Evolutionary conservation across 2,113 vertebrate genomes (phyloP), one percentile per base, ranked within the genome.

Genomic region (Numenius arquata): DNA sequence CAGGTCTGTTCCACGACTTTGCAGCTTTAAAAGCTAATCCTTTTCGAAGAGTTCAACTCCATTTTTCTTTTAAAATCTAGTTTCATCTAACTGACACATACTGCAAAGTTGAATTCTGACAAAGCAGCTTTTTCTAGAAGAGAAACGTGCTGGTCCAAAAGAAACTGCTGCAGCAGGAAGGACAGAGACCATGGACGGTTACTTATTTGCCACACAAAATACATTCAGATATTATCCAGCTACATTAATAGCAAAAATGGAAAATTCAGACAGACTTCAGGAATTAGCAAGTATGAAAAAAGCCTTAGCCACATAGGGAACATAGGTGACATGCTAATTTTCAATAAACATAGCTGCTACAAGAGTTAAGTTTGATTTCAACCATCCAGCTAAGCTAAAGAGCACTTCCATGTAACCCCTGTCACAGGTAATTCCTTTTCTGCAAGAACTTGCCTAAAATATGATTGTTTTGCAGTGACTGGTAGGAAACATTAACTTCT

Each of bases 251-350:
- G 3, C 12, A 48, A 45, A 83, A 93, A 5, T 12, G 12, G 74
- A 30, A 76, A 63, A 43, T 41, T 36, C 61, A 70, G 81, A 41
- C 15, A 34, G 22, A 26, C 19, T 48, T 30, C 32, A 84, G 52
- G 50, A 72, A 78, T 62, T 5, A 79, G 26, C 13, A 58, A 86
- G 41, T 27, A 27, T 2, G 5, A 43, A 45, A 56, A 83, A 22
- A 26, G 11, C 52, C 36, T 58, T 23, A 68, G 47, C 63, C 13
- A 14, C 2, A 9, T 1, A 15, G 22, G n/a, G 52, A 89, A 5
- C 32, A 26, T 0, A 40, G 19, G n/a, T 6, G 2, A 59, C 19
- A 16, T 1, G 50, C 6, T 32, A 10, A 40, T 48, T 77, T 50
- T 8, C 45, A 85, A 58, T 52, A 53, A 85, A 53, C 48, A 43